A percentile compares a stretch with the other conserved stretches of the same genome.
These are phyloP conservation scores for Clarias macrocephalus DNA, from an alignment of 2,113 vertebrate species.

Conservation along the genomic window DNA sequence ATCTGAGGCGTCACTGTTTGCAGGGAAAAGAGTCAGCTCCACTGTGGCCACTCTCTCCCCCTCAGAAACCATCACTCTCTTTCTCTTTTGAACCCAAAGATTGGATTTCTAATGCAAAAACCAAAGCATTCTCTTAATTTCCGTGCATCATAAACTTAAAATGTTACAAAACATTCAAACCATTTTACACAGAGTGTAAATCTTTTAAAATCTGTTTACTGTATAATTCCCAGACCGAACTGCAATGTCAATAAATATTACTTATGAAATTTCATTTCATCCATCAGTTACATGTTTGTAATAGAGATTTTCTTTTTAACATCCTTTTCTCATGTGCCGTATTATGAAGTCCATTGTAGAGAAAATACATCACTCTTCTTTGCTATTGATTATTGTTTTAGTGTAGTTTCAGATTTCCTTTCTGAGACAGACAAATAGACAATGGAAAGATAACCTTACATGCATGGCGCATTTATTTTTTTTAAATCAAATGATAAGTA, in stretches of 20 bases:
- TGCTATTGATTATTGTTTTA: constrained; percentile 43
- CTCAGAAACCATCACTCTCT: constrained; percentile 36
- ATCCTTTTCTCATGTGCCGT: constrained; percentile 44
- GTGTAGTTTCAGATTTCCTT: background rate
- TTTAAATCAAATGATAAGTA: background rate
- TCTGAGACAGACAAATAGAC: background rate
- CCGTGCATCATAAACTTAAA: constrained; percentile 50
- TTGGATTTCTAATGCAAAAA: constrained; percentile 56
- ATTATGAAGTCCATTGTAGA: constrained; percentile 55
- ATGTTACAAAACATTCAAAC: constrained; percentile 51
- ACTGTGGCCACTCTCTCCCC: constrained; percentile 30
- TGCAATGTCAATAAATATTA: constrained; percentile 68
- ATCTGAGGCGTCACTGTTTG: constrained; percentile 39
- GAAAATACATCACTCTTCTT: constrained; percentile 61
- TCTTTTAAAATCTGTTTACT: constrained; percentile 11
- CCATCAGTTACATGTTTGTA: background rate
- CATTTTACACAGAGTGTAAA: constrained; percentile 60
- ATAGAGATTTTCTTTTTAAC: background rate
- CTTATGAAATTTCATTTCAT: constrained; percentile 70
- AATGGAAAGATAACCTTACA: constrained; percentile 12
- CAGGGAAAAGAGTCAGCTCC: constrained; percentile 28
- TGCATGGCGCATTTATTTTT: background rate
- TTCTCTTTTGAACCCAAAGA: constrained; percentile 39
- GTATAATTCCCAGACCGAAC: constrained; percentile 59
- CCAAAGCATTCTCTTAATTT: constrained; percentile 49